Conservation (phyloP, 2,797 vertebrate species). For the Lacerta bilineata region DNA sequence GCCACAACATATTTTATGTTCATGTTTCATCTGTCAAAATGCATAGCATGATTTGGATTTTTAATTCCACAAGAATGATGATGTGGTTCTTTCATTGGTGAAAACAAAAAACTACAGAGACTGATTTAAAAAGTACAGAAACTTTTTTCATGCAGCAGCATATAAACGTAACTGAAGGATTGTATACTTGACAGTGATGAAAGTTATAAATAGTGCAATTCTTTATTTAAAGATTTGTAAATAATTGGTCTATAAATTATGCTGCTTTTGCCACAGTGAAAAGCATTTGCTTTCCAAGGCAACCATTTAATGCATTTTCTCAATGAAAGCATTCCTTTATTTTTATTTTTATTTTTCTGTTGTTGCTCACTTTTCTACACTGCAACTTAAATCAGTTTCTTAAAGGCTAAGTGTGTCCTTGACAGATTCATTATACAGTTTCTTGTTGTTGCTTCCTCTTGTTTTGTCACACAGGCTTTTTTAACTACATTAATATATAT, state of each 20-base stretch:
- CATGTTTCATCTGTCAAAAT: background rate
- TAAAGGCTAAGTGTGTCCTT: constrained; percentile 45
- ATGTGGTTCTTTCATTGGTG: too few species aligned
- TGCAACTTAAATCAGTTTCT: constrained; percentile 56
- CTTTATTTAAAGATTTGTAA: constrained; percentile 53
- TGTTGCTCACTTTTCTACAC: constrained; percentile 50
- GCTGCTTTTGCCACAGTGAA: background rate
- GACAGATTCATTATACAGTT: constrained; percentile 2
- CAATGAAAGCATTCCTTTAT: constrained; percentile 55
- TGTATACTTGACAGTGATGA: constrained; percentile 55
- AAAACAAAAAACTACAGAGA: constrained; percentile 6
- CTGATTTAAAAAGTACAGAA: constrained; percentile 50
- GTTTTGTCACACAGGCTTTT: constrained; percentile 30
- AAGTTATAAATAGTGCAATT: constrained; percentile 24
- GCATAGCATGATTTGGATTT: background rate
- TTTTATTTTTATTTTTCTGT: constrained; percentile 50
- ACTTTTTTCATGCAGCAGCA: constrained; percentile 37
- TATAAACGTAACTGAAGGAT: constrained; percentile 29
- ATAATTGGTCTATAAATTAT: constrained; percentile 19
- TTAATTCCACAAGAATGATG: constrained; percentile 8
- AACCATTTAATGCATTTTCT: constrained; percentile 4
- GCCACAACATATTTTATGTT: background rate
- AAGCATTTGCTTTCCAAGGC: constrained; percentile 53
- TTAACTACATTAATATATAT: constrained; percentile 39
- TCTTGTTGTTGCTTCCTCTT: background rate